Base-by-base conservation (phyloP, 2,113 vertebrate genomes). In the Mixornis gularis region DNA sequence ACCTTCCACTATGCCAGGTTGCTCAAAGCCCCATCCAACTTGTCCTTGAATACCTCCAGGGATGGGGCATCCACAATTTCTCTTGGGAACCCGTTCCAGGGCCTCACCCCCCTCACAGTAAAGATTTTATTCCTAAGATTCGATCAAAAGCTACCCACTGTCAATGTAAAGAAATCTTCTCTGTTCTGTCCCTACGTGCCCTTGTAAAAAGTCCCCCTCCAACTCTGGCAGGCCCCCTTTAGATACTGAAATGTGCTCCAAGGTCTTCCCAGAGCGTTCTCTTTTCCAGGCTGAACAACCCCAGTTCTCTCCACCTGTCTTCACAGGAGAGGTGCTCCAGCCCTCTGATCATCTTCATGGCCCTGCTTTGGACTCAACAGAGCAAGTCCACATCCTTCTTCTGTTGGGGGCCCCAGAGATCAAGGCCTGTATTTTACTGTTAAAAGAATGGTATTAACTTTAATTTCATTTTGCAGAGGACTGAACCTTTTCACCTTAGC, bases 181-280 rank as follows among this genome's bases (percentile, higher is more conserved):
- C 21, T 27, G 12, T 41, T 10, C 48, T 60, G 29, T 46, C 46
- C 10, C 12, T 48, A 11, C 0, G 0, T 36, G 10, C 4, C 41
- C 12, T 32, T 36, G 34, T 22, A 41, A 62, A 46, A 82, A 19
- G 25, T 3, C 21, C 21, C 55, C 9, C 25, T 68, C 12, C 40
- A 74, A 8, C 17, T 62, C 55, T 46, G 30, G 21, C 2, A 36
- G 30, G 8, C 15, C 12, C 24, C 21, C 4, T 62, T 36, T 16
- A 41, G 20, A 17, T 26, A 68, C 12, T 26, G 13, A 38, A 34
- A 66, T 4, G 6, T 30, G 14, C 34, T 62, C 26, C 22, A 48
- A 76, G 34, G 4, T 41, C 25, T 62, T 34, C 17, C 41, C 16
- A n/a, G 34, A 82, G 17, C 53, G 14, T 53, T 48, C 46, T 48